These are phyloP conservation scores for Triplophysa dalaica DNA, from an alignment of 2,113 vertebrate species.

Conservation along the genomic window DNA sequence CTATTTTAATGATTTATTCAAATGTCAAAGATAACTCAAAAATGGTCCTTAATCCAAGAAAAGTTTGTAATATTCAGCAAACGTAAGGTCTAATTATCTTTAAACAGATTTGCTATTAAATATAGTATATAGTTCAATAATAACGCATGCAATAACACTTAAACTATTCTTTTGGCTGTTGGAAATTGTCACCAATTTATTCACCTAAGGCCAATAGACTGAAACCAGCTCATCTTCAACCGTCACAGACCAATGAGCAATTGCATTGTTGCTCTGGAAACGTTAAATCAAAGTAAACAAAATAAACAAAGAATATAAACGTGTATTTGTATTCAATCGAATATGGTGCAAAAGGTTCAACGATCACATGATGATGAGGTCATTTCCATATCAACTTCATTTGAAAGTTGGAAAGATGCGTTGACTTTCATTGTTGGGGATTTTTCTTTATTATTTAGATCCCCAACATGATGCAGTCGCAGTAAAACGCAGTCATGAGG, in stretches of 20 bases:
- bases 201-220: background rate
- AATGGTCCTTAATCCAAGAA: too few species aligned
- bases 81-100: too few species aligned
- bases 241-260: background rate
- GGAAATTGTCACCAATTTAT: background rate
- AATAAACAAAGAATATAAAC: background rate
- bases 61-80: too few species aligned
- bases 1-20: too few species aligned
- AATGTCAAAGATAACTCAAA: background rate
- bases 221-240: background rate
- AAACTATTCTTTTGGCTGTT: background rate
- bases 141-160: too few species aligned
- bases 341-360: background rate
- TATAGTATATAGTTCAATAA: too few species aligned
- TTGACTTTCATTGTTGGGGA: background rate
- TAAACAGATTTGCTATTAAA: too few species aligned
- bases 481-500: background rate
- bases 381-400: constrained; percentile 4
- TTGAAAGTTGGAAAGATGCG: background rate
- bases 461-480: constrained; percentile 4
- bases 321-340: background rate
- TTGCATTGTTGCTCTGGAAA: constrained; percentile 5
- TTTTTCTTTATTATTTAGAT: background rate
- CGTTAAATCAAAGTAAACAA: background rate
- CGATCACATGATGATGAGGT: constrained; percentile 1